A percentile compares a stretch with the other conserved stretches of the same genome.
Conservation (phyloP, 2,888 invertebrate species). For the Acronicta leporina region DNA sequence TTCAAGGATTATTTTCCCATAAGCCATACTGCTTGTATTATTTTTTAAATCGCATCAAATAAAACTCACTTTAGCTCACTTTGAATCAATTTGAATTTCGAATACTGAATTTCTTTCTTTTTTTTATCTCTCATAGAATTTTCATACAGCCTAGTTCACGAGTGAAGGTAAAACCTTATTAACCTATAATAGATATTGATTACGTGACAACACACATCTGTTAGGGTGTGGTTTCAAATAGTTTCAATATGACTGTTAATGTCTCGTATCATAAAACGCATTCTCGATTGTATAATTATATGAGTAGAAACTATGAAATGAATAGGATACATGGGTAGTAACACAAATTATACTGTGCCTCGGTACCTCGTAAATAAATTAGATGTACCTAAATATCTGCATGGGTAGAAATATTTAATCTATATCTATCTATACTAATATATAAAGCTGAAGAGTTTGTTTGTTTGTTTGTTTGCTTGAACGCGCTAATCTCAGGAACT, state of each 20-base stretch:
- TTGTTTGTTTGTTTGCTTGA: too few relatives aligned
- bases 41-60: neutral
- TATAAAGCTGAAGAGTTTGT: too few relatives aligned
- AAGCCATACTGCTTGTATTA: too few relatives aligned
- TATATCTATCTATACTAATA: too few relatives aligned
- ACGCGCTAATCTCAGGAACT: too few relatives aligned
- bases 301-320: too few relatives aligned
- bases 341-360: too few relatives aligned
- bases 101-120: neutral
- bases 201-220: conserved; percentile 35
- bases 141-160: conserved; percentile 31
- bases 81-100: neutral
- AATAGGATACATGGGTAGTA: too few relatives aligned
- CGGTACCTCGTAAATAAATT: too few relatives aligned
- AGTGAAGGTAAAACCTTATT: conserved; percentile 43
- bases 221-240: conserved; percentile 20
- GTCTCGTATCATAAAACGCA: neutral
- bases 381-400: too few relatives aligned
- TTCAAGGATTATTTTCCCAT: too few relatives aligned
- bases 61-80: neutral
- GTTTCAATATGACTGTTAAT: conserved; percentile 8
- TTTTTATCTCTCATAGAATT: conserved; percentile 1
- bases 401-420: too few relatives aligned
- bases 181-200: conserved; percentile 44
- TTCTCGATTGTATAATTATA: neutral